These are phyloP conservation scores for Liodrosophila aerea DNA, from an alignment of 2,888 invertebrate genomes.

Conservation along the genomic window DNA sequence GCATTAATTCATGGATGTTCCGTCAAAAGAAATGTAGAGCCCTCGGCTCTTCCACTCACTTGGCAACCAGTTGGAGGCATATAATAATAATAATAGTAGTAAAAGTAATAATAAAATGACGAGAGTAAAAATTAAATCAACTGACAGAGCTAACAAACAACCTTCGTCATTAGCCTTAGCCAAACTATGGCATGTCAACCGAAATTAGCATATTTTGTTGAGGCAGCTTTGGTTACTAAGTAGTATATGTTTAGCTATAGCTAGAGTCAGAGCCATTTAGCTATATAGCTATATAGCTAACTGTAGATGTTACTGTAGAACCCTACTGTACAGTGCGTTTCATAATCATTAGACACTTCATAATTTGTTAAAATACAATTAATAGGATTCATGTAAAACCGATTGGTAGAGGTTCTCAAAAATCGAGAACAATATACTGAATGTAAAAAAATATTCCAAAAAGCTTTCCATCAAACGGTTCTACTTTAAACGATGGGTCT, in stretches of 20 bases:
- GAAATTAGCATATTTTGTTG: constrained; percentile 74
- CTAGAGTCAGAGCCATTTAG: constrained; percentile 3
- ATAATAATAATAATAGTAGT: constrained; percentile 5
- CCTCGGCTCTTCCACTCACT: constrained; percentile 24
- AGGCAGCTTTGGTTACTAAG: constrained; percentile 39
- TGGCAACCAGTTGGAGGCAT: constrained; percentile 62
- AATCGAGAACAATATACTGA: too few species aligned
- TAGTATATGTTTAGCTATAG: constrained; percentile 13
- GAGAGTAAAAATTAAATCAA: constrained; percentile 64
- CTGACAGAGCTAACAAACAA: constrained; percentile 77
- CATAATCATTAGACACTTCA: too few species aligned
- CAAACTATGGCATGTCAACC: constrained; percentile 78
- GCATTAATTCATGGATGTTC: constrained; percentile 77
- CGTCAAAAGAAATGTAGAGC: constrained; percentile 74
- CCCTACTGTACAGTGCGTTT: too few species aligned
- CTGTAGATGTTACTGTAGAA: too few species aligned
- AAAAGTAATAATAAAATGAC: constrained; percentile 11
- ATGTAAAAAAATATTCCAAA: too few species aligned
- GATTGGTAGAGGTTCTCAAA: too few species aligned
- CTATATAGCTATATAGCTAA: background rate
- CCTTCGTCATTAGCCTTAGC: constrained; percentile 80
- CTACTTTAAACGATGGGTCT: too few species aligned
- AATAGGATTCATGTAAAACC: too few species aligned
- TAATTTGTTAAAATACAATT: too few species aligned
- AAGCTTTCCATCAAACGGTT: too few species aligned